Evolutionary conservation across 2,113 vertebrate species (phyloP).

Genomic region (Choloepus hoffmanni): DNA sequence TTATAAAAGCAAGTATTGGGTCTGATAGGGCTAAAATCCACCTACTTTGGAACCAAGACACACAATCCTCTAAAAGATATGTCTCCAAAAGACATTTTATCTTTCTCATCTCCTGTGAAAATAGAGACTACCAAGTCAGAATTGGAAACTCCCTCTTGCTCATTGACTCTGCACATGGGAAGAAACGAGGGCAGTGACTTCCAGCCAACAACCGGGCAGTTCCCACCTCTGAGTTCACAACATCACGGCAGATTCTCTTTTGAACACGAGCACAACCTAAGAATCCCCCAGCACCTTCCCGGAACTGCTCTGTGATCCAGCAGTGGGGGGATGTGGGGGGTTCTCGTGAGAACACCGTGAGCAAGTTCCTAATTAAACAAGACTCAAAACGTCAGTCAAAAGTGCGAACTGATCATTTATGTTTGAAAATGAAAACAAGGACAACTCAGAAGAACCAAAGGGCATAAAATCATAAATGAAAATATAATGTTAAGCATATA

Average conservation of each 20-base stretch:
- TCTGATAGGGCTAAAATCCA: not conserved
- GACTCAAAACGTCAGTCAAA: not conserved
- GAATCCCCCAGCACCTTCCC: not conserved
- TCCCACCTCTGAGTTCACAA: not conserved
- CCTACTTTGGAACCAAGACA: not conserved
- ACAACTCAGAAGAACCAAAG: not conserved
- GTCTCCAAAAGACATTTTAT: not conserved
- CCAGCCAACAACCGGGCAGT: not conserved
- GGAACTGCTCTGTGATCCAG: not conserved
- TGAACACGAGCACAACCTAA: not conserved
- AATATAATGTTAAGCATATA: not conserved
- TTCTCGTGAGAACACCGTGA: not conserved
- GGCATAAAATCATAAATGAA: not conserved
- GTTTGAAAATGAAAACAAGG: not conserved
- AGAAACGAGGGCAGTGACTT: not conserved
- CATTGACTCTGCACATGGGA: not conserved
- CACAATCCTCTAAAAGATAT: not conserved
- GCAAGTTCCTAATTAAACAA: not conserved
- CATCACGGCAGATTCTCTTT: not conserved
- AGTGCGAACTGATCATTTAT: not conserved
- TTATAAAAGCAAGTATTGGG: not conserved
- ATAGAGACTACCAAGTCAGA: not conserved
- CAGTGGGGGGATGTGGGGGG: not conserved
- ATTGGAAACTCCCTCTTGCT: not conserved
- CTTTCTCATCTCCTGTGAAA: not conserved